Evolutionary conservation across 2,113 vertebrate species (phyloP).

Genomic region (Prionailurus bengalensis): DNA sequence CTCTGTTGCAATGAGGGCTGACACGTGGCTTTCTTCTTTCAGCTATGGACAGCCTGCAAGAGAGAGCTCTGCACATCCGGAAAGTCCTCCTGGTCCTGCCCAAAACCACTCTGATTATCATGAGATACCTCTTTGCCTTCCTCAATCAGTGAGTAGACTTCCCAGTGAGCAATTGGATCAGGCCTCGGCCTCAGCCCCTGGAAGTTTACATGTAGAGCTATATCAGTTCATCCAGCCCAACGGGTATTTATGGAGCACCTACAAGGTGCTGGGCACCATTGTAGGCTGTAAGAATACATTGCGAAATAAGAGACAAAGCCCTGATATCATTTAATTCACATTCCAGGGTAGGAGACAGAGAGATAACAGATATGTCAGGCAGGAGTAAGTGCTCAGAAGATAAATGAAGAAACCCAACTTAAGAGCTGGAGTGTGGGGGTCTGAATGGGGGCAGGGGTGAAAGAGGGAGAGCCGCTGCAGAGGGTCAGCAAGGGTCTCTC

Average conservation of each 20-base stretch:
- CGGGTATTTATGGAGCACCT: neutral
- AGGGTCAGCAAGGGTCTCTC: neutral
- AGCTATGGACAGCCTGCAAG: constrained; percentile 98
- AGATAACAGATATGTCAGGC: neutral
- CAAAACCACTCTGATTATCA: constrained; percentile 95
- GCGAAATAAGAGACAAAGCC: neutral
- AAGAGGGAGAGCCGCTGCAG: neutral
- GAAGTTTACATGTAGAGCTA: neutral
- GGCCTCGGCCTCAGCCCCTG: neutral
- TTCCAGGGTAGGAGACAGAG: neutral
- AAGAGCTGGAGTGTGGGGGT: neutral
- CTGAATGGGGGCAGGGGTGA: neutral
- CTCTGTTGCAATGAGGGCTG: neutral
- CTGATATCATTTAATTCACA: neutral
- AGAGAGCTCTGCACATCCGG: constrained; percentile 94
- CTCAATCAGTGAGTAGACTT: constrained; percentile 96
- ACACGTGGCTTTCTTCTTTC: constrained; percentile 76
- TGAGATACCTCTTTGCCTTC: constrained; percentile 99
- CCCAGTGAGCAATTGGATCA: neutral
- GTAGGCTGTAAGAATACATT: neutral
- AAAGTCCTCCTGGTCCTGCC: constrained; percentile 94
- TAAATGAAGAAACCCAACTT: neutral
- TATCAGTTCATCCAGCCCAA: neutral
- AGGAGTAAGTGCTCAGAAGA: neutral
- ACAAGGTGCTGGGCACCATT: neutral